A percentile compares a stretch with the other conserved stretches of the same genome.
Evolutionary conservation across 2,113 vertebrate genomes (phyloP).

Genomic region (Aphyosemion australe): DNA sequence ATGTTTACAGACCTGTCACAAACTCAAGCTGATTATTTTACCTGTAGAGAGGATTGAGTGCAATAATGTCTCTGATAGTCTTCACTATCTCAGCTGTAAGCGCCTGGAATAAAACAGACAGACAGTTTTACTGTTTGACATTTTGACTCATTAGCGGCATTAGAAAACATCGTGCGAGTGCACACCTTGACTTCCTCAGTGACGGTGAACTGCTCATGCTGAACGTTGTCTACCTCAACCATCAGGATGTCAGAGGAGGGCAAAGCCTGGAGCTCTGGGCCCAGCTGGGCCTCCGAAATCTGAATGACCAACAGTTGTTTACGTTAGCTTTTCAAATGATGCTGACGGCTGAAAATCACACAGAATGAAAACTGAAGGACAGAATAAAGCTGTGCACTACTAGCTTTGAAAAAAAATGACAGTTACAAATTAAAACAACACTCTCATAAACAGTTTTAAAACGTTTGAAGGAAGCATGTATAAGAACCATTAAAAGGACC

Average conservation of each 20-base stretch:
- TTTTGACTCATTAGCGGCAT: too few relatives aligned
- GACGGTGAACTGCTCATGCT: constrained; percentile 94
- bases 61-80: constrained; percentile 98
- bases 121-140: too few relatives aligned
- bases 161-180: too few relatives aligned
- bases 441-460: too few relatives aligned
- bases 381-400: too few relatives aligned
- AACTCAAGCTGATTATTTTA: constrained; percentile 42
- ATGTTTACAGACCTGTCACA: too few relatives aligned
- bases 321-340: too few relatives aligned
- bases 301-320: constrained; percentile 15
- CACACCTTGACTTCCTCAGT: constrained; percentile 95
- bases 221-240: constrained; percentile 95
- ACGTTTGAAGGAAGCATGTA: not conserved
- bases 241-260: constrained; percentile 85
- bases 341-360: too few relatives aligned
- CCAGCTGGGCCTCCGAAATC: constrained; percentile 71
- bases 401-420: too few relatives aligned
- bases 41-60: constrained; percentile 96
- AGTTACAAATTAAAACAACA: too few relatives aligned
- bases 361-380: too few relatives aligned
- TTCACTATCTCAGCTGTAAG: constrained; percentile 98
- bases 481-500: constrained; percentile 23
- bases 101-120: constrained; percentile 76
- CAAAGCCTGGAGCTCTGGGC: constrained; percentile 63